These are phyloP conservation scores for Calidris pugnax DNA, from an alignment of 2,113 vertebrate genomes.

Conservation along the genomic window DNA sequence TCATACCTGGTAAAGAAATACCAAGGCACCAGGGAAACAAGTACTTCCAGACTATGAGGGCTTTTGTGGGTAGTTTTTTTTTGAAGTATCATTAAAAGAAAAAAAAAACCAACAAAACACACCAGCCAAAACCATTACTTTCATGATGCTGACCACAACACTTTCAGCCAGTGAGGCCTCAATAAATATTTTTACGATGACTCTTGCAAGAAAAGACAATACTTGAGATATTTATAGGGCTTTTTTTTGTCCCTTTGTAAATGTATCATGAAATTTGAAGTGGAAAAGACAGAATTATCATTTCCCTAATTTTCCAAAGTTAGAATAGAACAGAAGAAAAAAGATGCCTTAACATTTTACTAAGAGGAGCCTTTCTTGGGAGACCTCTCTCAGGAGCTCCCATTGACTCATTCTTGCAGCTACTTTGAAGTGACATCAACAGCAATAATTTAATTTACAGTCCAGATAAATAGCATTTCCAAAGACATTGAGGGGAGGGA, in stretches of 20 bases:
- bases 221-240: not conserved
- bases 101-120: not conserved
- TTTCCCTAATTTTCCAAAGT: not conserved
- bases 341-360: not conserved
- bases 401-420: not conserved
- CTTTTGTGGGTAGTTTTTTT: not conserved
- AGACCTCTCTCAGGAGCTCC: not conserved
- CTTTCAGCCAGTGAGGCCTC: not conserved
- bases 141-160: not conserved
- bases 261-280: not conserved
- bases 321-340: not conserved
- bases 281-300: not conserved
- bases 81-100: not conserved
- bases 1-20: not conserved
- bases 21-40: not conserved
- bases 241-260: not conserved
- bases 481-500: not conserved
- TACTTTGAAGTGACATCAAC: slow-evolving; percentile 20
- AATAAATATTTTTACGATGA: not conserved
- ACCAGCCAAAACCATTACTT: not conserved
- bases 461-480: slow-evolving; percentile 10
- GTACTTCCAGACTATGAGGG: not conserved
- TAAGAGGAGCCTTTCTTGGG: not conserved
- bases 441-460: not conserved
- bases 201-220: not conserved